These are phyloP conservation scores for Polyommatus iphigenia DNA, from an alignment of 2,888 invertebrate genomes.

Conservation along the genomic window DNA sequence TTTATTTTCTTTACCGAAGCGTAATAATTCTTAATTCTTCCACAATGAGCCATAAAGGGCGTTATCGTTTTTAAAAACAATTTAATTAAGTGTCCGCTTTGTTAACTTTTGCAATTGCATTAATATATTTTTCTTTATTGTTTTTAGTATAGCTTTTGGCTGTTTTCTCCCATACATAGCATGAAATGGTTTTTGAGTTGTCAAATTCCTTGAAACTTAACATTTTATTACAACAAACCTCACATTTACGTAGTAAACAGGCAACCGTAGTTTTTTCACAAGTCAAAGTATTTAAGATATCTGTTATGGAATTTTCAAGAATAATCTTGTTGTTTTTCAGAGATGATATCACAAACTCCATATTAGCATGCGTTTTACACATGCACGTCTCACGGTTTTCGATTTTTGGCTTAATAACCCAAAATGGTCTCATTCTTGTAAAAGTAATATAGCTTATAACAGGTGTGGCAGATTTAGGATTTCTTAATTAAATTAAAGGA, in stretches of 20 bases:
- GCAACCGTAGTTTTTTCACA: no score
- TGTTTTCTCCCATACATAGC: not conserved
- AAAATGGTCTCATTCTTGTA: conserved; percentile 16
- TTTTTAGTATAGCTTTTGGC: no score
- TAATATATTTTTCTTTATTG: conserved; percentile 5
- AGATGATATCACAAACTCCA: not conserved
- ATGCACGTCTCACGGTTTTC: not conserved
- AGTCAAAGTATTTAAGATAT: not conserved
- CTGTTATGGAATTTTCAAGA: not conserved
- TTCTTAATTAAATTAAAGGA: no score
- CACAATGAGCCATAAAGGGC: conserved; percentile 17
- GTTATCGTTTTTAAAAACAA: not conserved
- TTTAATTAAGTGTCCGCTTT: conserved; percentile 5
- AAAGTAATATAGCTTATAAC: conserved; percentile 7
- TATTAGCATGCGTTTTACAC: not conserved
- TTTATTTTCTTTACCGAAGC: no score
- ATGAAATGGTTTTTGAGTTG: not conserved
- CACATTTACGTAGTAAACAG: no score
- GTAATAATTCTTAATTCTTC: no score
- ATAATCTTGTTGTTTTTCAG: not conserved
- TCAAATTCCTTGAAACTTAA: not conserved
- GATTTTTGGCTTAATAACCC: not conserved
- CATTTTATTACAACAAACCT: no score
- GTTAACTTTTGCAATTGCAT: conserved; percentile 4
- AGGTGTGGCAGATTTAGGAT: no score